Evolutionary conservation across 2,797 vertebrate species (phyloP).

Genomic region (Anomalospiza imberbis): DNA sequence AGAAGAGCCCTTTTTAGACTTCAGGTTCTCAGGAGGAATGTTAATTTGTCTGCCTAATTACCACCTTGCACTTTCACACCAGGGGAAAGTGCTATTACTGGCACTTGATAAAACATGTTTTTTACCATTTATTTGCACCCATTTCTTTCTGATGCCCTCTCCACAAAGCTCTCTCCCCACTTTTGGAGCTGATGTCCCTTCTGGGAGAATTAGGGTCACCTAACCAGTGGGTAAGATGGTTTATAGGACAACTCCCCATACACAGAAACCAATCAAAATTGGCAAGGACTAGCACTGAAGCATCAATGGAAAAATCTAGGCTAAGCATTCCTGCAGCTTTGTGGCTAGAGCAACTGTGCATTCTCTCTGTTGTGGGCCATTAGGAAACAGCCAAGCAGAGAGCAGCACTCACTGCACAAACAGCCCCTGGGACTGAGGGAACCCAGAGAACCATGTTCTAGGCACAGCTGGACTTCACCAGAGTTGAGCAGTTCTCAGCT

Average conservation of each 20-base stretch:
- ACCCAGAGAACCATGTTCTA: neutral
- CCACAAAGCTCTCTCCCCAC: neutral
- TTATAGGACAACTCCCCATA: neutral
- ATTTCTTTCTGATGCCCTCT: neutral
- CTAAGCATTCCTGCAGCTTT: neutral
- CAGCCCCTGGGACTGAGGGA: neutral
- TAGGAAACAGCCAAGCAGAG: neutral
- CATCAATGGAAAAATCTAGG: neutral
- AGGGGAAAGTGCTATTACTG: slow-evolving; percentile 53
- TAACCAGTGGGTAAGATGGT: neutral
- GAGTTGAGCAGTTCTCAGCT: neutral
- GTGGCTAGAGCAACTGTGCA: neutral
- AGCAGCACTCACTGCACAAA: neutral
- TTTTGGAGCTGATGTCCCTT: neutral
- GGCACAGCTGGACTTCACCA: neutral
- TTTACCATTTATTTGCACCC: slow-evolving; percentile 30
- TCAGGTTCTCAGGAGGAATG: slow-evolving; percentile 55
- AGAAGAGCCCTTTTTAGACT: slow-evolving; percentile 52
- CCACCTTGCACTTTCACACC: slow-evolving; percentile 51
- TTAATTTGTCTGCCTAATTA: slow-evolving; percentile 73
- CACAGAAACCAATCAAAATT: neutral
- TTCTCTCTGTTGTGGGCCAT: neutral
- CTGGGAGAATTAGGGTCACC: neutral
- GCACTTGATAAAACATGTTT: slow-evolving; percentile 17
- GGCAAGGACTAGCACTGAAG: neutral